These are phyloP conservation scores for Lycocerus yunnanus DNA, from an alignment of 2,888 invertebrate species.

Conservation along the genomic window DNA sequence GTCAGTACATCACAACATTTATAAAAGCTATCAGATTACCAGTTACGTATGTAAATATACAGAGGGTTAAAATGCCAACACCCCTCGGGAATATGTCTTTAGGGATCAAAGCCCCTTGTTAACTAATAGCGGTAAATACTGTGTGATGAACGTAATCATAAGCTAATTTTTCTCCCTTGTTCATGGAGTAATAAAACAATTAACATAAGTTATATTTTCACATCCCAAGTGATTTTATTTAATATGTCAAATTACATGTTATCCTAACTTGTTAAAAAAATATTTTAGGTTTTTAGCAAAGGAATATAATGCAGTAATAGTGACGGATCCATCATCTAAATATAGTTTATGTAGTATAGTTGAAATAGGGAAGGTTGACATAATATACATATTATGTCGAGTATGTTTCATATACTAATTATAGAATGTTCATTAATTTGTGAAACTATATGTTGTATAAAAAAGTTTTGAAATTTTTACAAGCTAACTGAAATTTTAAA, in stretches of 20 bases:
- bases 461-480: too few relatives aligned
- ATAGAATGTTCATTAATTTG: too few relatives aligned
- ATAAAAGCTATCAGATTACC: conserved; percentile 38
- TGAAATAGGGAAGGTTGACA: background rate
- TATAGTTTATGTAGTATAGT: background rate
- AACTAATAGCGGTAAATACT: conserved; percentile 58
- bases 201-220: conserved; percentile 44
- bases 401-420: background rate
- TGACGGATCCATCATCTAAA: background rate
- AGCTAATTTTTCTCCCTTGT: conserved; percentile 53
- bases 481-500: too few relatives aligned
- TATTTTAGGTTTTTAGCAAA: background rate
- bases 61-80: conserved; percentile 28
- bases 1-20: conserved; percentile 8
- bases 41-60: conserved; percentile 44
- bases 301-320: background rate
- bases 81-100: conserved; percentile 38
- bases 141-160: conserved; percentile 57
- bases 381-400: too few relatives aligned
- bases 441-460: too few relatives aligned
- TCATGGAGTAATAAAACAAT: conserved; percentile 54
- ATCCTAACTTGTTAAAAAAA: background rate
- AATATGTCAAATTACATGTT: background rate
- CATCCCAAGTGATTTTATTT: background rate
- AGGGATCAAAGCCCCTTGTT: conserved; percentile 53